Base-by-base conservation (phyloP, 1,140 invertebrate species). In the Berghia stephanieae region DNA sequence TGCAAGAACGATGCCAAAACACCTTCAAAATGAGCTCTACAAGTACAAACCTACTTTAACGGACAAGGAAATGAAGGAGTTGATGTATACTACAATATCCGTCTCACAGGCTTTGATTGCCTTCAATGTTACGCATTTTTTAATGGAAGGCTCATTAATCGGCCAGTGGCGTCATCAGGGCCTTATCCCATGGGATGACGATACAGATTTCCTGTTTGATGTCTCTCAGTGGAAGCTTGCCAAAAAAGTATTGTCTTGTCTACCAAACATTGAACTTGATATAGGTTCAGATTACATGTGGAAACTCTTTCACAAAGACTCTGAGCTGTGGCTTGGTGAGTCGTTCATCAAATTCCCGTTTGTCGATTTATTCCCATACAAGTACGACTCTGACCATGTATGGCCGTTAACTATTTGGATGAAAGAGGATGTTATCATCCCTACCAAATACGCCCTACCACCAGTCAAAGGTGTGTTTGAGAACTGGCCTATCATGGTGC, bases 181-280 rank as follows among this genome's bases (percentile, higher is more conserved):
- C 1, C 38, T 79, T 2, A 80, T 84, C 16, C 83, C 83, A 8
- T 85, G 82, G 83, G 83, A 85, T 74, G 83, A 85, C 57, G 83
- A 85, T 68, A 75, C 81, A 21, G 83, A 85, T 52, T 52, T 85
- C 31, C 60, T 80, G 21, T 72, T 84, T 44, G 57, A 80, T 38
- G 72, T 63, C 24, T 43, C 71, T 34, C 75, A 85, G 42, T 78
- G 78, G 63, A 55, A 49, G 1, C 36, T 67, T 40, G 68, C 78
- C 13, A 38, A 40, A 10, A 52, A 77, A 18, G 81, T 78, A 10
- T 69, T 81, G 8, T 76, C 74, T 4, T 76, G 71, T 52, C 21
- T 76, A 10, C 78, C 78, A 2, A 72, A 75, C 16, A 63, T 77
- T 24, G 52, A 80, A 34, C 36, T 81, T n/a, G 55, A 71, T 55